Conservation (phyloP, 2,797 vertebrate genomes). For the Eidolon dupreanum region DNA sequence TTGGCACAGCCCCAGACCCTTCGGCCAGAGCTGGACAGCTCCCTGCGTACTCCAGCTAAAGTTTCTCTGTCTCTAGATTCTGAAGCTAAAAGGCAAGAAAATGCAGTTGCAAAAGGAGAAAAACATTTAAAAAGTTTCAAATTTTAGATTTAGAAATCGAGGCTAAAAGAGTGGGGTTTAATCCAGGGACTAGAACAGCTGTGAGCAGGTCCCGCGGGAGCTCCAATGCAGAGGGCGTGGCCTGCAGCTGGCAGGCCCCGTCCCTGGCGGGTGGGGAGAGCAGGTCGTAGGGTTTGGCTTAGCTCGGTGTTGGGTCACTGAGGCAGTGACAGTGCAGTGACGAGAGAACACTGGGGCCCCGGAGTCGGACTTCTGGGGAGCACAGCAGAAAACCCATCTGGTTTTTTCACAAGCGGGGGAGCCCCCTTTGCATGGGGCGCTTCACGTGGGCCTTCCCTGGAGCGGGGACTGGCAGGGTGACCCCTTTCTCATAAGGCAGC, state of each 20-base stretch:
- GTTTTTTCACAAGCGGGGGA: background rate
- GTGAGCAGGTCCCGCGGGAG: background rate
- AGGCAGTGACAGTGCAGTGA: background rate
- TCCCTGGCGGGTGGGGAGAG: background rate
- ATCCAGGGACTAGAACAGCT: background rate
- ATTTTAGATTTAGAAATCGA: background rate
- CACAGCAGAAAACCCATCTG: background rate
- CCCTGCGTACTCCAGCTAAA: background rate
- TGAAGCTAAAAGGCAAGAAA: background rate
- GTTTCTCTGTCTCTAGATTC: background rate
- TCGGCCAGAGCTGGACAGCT: background rate
- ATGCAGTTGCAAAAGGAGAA: background rate
- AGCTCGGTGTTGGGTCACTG: background rate
- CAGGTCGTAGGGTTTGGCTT: background rate
- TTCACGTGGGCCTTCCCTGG: background rate
- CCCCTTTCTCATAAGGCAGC: too few relatives aligned
- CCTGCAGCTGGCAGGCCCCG: background rate
- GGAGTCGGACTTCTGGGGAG: background rate
- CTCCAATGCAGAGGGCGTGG: background rate
- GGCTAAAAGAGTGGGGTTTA: background rate
- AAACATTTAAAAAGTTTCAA: background rate
- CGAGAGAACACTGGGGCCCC: background rate
- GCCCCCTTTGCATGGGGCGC: background rate
- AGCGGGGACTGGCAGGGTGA: background rate
- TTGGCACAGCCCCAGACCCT: background rate